Evolutionary conservation across 2,888 invertebrate genomes (phyloP).

Genomic region (Proisotoma minuta): DNA sequence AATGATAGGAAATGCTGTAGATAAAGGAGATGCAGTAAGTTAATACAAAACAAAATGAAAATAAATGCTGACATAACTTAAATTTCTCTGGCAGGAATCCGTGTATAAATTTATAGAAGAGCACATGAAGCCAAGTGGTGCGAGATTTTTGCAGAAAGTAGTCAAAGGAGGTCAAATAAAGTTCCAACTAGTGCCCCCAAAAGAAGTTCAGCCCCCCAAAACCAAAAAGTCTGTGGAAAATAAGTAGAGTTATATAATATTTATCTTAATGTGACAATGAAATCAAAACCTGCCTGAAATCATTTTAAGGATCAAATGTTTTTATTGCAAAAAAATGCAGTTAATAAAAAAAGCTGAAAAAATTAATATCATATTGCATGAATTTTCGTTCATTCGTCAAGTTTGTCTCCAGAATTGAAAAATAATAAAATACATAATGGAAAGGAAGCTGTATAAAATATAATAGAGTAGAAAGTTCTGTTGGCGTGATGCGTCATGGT

Average conservation of each 20-base stretch:
- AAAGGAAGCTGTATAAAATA: too few relatives aligned
- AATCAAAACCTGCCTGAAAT: too few relatives aligned
- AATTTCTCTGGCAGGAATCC: conserved; percentile 23
- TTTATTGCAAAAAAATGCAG: too few relatives aligned
- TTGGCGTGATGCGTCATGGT: too few relatives aligned
- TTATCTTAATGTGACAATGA: background rate
- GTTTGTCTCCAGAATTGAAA: too few relatives aligned
- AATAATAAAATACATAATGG: too few relatives aligned
- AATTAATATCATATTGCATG: too few relatives aligned
- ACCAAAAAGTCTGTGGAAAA: conserved; percentile 1
- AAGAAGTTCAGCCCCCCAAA: background rate
- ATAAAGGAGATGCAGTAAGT: conserved; percentile 34
- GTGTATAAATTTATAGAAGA: conserved; percentile 35
- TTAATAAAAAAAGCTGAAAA: too few relatives aligned
- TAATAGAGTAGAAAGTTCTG: too few relatives aligned
- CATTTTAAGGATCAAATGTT: too few relatives aligned
- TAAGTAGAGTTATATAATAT: background rate
- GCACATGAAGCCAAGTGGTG: conserved; percentile 20
- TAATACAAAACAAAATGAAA: background rate
- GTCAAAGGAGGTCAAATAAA: conserved; percentile 36
- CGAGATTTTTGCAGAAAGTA: conserved; percentile 38
- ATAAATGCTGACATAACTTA: background rate
- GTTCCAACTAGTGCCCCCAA: conserved; percentile 38
- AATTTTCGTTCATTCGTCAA: too few relatives aligned
- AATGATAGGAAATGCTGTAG: conserved; percentile 29